Base-by-base conservation (phyloP, 2,888 invertebrate genomes). In the Acanthopleura granulata region DNA sequence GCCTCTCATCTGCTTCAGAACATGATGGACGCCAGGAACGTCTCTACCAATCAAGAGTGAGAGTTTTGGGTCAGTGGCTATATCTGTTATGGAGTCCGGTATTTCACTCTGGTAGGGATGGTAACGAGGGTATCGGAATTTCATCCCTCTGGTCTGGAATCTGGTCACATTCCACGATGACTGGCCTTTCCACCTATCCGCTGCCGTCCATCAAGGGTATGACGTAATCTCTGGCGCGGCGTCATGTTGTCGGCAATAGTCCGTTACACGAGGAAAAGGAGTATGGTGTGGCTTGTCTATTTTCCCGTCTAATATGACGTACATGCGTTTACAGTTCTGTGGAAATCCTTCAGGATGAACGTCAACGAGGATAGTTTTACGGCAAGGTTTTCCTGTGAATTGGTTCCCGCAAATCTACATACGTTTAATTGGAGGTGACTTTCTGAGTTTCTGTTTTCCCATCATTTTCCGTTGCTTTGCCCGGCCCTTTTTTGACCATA, bases 91-190 rank as follows among this genome's bases (percentile, higher is more conserved):
- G n/a, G 27, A 14, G 22, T 71, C n/a, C 18, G 71, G 49, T 18
- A 74, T 27, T 29, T 27, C 70, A 70, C 22, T 18, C 18, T 72
- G 40, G 49, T 74, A 71, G 15, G 70, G 30, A 72, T 74, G 40
- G 9, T 25, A 16, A 29, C 16, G 29, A 72, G 74, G 72, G 77
- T 12, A 79, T 82, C 15, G 78, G 78, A 69, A 80, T 79, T 57
- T 79, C 80, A 15, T 73, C 29, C 25, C 76, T 62, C 30, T 40
- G 50, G 30, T 75, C 72, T n/a, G 78, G 81, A 9, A 80, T 80
- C 3, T 76, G 15, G 49, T 76, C 49, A 72, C 82, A 80, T 72
- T 81, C 82, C 12, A 78, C 73, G 6, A 81, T 22, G 12, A 49
- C 25, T 22, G 80, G 81, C 11, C 78, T 72, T n/a, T 74, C 69